These are phyloP conservation scores for Ophion obscuratus DNA, from an alignment of 2,888 invertebrate genomes.

Conservation along the genomic window DNA sequence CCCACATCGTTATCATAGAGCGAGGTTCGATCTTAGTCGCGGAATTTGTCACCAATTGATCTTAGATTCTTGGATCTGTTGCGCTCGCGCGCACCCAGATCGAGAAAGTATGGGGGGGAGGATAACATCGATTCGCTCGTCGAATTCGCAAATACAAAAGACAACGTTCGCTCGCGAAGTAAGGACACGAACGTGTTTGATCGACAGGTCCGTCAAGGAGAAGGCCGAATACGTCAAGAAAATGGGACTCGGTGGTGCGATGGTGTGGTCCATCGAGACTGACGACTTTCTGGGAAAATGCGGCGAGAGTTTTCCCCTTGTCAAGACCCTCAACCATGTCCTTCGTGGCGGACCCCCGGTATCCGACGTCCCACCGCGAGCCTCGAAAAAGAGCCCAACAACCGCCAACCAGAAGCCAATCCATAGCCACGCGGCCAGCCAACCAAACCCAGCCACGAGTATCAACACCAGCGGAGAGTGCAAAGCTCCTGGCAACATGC, in stretches of 20 bases:
- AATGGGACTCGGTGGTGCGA: conserved; percentile 86
- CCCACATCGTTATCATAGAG: no score
- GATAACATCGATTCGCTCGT: no score
- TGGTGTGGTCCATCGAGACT: conserved; percentile 93
- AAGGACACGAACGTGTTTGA: neutral
- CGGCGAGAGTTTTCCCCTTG: conserved; percentile 87
- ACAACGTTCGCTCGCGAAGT: neutral
- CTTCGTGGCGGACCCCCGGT: conserved; percentile 68
- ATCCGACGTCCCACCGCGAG: neutral
- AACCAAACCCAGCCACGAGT: neutral
- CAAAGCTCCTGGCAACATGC: conserved; percentile 83
- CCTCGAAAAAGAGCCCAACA: conserved; percentile 28
- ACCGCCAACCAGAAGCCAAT: neutral
- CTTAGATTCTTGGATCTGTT: no score
- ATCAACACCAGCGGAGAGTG: conserved; percentile 52
- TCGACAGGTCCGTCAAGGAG: conserved; percentile 83
- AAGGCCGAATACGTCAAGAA: conserved; percentile 79
- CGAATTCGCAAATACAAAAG: neutral
- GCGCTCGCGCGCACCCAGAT: no score
- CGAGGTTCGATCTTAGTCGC: no score
- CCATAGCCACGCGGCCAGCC: neutral
- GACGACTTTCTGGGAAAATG: conserved; percentile 90
- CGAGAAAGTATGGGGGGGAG: no score
- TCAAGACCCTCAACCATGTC: conserved; percentile 86
- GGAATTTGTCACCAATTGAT: no score